phyloP scores from a whole-genome alignment of 2,797 vertebrate genomes.

The Meda fulgida region DNA sequence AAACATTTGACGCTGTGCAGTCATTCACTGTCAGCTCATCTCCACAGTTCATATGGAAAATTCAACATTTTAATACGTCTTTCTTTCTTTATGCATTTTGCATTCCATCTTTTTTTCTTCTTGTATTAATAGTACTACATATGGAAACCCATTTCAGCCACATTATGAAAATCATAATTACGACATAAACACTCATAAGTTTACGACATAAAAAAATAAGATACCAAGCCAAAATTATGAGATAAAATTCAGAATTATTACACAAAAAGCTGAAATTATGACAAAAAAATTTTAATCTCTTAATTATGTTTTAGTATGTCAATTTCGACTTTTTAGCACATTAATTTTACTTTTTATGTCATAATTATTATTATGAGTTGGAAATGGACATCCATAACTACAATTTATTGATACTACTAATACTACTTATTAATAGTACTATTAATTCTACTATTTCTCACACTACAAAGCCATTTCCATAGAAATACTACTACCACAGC shows the following conservation, averaged over 20 bases:
- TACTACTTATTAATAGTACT: too few relatives aligned
- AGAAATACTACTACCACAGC: too few relatives aligned
- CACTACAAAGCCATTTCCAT: too few relatives aligned
- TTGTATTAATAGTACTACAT: background rate
- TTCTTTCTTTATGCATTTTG: background rate
- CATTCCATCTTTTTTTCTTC: background rate
- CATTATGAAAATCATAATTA: background rate
- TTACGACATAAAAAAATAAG: too few relatives aligned
- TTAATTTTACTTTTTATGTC: background rate
- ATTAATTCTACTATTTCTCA: too few relatives aligned
- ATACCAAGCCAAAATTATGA: background rate
- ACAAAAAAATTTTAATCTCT: too few relatives aligned
- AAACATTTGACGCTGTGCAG: background rate
- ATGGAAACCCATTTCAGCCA: background rate
- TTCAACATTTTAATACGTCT: background rate
- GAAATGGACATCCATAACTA: too few relatives aligned
- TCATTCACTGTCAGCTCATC: constrained; percentile 1
- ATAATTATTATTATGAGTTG: too few relatives aligned
- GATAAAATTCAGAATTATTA: background rate
- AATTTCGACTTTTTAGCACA: background rate
- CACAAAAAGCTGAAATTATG: background rate
- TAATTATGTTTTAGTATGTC: background rate
- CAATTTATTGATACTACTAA: too few relatives aligned
- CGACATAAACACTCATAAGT: background rate
- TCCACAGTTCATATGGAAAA: background rate